Conservation (phyloP, 2,888 invertebrate genomes). For the Idaea biselata region DNA sequence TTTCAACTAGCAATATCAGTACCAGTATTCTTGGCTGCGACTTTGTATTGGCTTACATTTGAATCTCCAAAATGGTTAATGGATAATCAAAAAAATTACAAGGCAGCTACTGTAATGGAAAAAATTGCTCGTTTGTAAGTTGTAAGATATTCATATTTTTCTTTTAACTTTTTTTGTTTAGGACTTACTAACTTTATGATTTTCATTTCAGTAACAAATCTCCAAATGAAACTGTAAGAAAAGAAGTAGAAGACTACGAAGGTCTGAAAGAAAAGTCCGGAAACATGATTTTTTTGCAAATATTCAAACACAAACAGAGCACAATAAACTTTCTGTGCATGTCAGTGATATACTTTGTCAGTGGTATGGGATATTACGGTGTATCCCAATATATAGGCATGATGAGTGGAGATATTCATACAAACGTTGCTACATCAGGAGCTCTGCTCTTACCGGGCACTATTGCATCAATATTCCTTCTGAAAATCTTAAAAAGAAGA, state of each 20-base stretch:
- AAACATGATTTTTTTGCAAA: conserved; percentile 50
- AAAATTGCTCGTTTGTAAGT: conserved; percentile 57
- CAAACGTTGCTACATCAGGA: conserved; percentile 89
- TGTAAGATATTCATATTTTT: conserved; percentile 4
- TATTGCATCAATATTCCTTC: conserved; percentile 76
- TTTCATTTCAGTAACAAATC: conserved; percentile 45
- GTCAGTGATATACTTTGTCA: conserved; percentile 86
- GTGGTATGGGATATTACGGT: conserved; percentile 92
- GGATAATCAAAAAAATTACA: conserved; percentile 46
- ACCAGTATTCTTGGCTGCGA: conserved; percentile 49
- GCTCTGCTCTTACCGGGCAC: conserved; percentile 83
- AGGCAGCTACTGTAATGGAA: conserved; percentile 49
- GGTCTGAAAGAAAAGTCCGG: conserved; percentile 16
- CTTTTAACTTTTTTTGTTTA: background rate
- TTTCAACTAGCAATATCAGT: conserved; percentile 57
- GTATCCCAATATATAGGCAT: conserved; percentile 89
- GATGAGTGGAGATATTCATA: conserved; percentile 87
- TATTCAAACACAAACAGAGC: conserved; percentile 71
- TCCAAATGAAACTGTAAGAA: conserved; percentile 40
- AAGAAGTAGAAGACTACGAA: conserved; percentile 47
- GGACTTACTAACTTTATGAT: background rate
- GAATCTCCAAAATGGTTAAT: conserved; percentile 69
- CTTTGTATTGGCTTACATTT: conserved; percentile 39
- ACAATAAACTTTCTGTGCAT: conserved; percentile 83
- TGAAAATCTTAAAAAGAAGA: conserved; percentile 82